These are phyloP conservation scores for Xiphophorus couchianus DNA, from an alignment of 2,113 vertebrate species.

Conservation along the genomic window DNA sequence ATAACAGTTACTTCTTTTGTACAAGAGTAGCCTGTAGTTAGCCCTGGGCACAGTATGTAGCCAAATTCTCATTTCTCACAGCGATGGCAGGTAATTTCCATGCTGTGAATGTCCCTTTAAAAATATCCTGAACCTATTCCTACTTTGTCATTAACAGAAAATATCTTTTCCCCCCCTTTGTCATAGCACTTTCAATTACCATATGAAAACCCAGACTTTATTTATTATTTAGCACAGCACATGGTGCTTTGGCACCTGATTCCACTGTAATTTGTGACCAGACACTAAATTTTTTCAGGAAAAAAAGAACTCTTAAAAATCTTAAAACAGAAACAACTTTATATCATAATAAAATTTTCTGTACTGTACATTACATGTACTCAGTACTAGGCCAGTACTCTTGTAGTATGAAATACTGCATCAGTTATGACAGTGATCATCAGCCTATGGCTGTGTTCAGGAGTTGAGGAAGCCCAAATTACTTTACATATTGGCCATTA, in stretches of 20 bases:
- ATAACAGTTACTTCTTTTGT: constrained; percentile 26
- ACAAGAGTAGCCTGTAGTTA: constrained; percentile 40
- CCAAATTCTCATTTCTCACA: constrained; percentile 55
- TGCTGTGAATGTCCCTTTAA: constrained; percentile 15
- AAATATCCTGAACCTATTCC: constrained; percentile 47
- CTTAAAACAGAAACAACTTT: too few species aligned
- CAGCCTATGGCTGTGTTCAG: too few species aligned
- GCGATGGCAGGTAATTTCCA: constrained; percentile 69
- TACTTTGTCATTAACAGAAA: constrained; percentile 46
- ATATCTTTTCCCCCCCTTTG: constrained; percentile 14
- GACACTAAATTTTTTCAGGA: too few species aligned
- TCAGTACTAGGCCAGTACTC: too few species aligned
- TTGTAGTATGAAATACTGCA: too few species aligned
- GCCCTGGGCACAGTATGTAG: constrained; percentile 35
- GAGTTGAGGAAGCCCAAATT: too few species aligned
- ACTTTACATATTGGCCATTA: too few species aligned
- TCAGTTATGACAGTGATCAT: too few species aligned
- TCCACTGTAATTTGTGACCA: background rate
- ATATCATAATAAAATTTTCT: too few species aligned
- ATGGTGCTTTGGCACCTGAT: background rate
- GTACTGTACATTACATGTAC: too few species aligned
- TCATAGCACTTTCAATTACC: too few species aligned
- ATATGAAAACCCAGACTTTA: background rate
- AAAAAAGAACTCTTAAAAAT: background rate
- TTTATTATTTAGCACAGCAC: background rate